Conservation (phyloP, 2,113 vertebrate species). For the Leucopsar rothschildi region DNA sequence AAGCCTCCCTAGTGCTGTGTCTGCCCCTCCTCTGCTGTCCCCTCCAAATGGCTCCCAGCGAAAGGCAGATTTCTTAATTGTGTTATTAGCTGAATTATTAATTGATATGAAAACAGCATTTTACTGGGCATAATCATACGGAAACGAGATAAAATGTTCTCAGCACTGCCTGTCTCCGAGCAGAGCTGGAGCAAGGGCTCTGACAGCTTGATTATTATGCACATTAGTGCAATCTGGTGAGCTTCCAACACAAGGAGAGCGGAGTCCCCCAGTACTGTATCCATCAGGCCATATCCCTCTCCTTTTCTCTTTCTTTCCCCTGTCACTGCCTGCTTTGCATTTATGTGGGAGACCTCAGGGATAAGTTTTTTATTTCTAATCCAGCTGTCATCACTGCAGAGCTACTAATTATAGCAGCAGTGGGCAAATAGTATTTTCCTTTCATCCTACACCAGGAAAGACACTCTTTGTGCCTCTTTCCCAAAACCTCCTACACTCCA, state of each 20-base stretch:
- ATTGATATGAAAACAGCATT: conserved; percentile 77
- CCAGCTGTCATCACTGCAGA: background rate
- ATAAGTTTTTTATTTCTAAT: conserved; percentile 42
- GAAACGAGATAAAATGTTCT: conserved; percentile 72
- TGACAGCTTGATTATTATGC: conserved; percentile 66
- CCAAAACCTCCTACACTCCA: background rate
- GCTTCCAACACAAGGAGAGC: background rate
- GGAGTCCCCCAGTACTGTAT: conserved; percentile 8
- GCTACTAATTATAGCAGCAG: background rate
- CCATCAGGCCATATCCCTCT: background rate
- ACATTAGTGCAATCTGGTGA: conserved; percentile 53
- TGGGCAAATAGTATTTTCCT: background rate
- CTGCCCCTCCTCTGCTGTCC: conserved; percentile 33
- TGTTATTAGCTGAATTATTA: conserved; percentile 76
- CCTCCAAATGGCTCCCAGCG: conserved; percentile 44
- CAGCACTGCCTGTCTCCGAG: conserved; percentile 23
- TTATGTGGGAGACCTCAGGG: conserved; percentile 9
- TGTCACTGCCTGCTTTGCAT: conserved; percentile 33
- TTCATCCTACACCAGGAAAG: background rate
- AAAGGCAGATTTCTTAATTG: conserved; percentile 68
- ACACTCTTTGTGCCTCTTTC: background rate
- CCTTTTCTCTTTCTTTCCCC: background rate
- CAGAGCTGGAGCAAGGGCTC: conserved; percentile 34
- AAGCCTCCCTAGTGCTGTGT: background rate
- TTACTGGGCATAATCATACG: conserved; percentile 70